phyloP scores from a whole-genome alignment of 2,113 vertebrate species.

The Psittacula cyanocephala region DNA sequence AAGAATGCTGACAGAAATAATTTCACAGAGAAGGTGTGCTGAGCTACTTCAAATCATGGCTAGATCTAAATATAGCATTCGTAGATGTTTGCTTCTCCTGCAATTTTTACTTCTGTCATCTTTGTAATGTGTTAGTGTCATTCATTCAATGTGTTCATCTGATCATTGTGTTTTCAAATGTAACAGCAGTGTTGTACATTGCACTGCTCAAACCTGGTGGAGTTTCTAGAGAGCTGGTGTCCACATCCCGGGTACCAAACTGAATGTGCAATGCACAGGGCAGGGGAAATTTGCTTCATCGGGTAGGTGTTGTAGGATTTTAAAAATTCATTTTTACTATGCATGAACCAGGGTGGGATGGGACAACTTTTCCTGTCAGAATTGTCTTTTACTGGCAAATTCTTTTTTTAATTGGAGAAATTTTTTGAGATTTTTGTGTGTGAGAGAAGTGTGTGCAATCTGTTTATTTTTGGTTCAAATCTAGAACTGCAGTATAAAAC shows the following conservation, averaged over 20 bases:
- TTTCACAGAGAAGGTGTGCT: not conserved
- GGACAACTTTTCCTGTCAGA: not conserved
- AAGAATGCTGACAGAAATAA: constrained; percentile 1
- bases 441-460: not conserved
- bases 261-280: not conserved
- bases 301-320: not conserved
- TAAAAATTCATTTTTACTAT: not conserved
- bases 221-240: not conserved
- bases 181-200: not conserved
- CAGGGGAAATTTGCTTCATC: not conserved
- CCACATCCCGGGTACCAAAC: rapidly evolving
- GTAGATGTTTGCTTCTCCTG: not conserved
- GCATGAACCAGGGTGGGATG: not conserved
- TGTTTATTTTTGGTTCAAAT: not conserved
- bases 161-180: not conserved
- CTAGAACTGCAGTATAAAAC: not conserved
- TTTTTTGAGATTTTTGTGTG: not conserved
- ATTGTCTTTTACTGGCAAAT: not conserved
- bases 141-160: not conserved
- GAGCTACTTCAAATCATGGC: not conserved
- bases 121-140: not conserved
- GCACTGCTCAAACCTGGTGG: rapidly evolving
- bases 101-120: not conserved
- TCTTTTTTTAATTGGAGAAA: not conserved
- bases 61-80: not conserved